Evolutionary conservation across 2,113 vertebrate species (phyloP).

Genomic region (Cisticola juncidis): DNA sequence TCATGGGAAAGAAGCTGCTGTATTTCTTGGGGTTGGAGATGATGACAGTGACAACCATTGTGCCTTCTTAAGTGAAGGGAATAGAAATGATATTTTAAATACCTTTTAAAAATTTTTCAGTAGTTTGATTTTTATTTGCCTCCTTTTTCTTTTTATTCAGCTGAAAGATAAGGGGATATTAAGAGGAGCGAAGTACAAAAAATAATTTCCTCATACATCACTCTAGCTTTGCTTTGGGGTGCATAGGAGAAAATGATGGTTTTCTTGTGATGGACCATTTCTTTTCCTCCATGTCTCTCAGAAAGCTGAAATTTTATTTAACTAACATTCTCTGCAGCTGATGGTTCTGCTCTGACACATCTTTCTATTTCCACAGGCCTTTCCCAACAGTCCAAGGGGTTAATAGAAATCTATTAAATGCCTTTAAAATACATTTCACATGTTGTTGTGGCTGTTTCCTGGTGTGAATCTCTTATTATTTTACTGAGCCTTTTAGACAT

Average conservation of each 20-base stretch:
- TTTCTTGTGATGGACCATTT: neutral
- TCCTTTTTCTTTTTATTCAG: neutral
- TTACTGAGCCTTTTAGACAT: conserved; percentile 37
- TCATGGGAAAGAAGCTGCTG: neutral
- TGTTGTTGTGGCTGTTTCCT: conserved; percentile 41
- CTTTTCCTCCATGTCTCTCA: neutral
- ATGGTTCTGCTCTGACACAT: conserved; percentile 11
- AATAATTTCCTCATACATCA: neutral
- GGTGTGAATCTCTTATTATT: conserved; percentile 44
- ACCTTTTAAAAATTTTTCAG: neutral
- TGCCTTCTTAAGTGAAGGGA: neutral
- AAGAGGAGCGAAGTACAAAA: neutral
- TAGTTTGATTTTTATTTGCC: neutral
- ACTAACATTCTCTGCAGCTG: neutral
- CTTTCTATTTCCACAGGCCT: conserved; percentile 18
- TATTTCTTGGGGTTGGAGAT: neutral
- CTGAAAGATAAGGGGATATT: neutral
- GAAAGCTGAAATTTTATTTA: conserved; percentile 25
- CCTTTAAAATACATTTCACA: conserved; percentile 45
- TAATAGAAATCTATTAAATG: conserved; percentile 51
- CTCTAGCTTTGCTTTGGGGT: neutral
- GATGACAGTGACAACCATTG: neutral
- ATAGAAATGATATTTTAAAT: neutral
- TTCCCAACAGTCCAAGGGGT: conserved; percentile 1
- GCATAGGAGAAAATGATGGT: neutral